Evolutionary conservation across 1,140 invertebrate genomes (phyloP).

Genomic region (Vanessa atalanta): DNA sequence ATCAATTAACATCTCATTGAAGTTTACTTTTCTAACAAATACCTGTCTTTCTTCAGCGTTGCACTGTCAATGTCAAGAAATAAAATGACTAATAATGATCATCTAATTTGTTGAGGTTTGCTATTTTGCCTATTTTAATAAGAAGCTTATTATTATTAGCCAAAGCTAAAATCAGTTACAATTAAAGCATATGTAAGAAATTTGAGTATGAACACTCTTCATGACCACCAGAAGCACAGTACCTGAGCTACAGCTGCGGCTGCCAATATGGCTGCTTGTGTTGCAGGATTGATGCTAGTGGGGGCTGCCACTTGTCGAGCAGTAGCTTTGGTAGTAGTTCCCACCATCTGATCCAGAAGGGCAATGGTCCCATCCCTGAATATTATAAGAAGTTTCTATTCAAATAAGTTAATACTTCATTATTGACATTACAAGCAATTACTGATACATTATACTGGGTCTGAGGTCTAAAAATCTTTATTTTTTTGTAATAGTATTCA

Average conservation of each 20-base stretch:
- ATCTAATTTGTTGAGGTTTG: no score
- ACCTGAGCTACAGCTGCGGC: slow-evolving; percentile 74
- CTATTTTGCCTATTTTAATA: no score
- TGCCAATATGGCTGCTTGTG: slow-evolving; percentile 73
- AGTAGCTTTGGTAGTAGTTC: slow-evolving; percentile 76
- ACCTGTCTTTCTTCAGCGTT: slow-evolving; percentile 53
- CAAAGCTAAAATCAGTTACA: no score
- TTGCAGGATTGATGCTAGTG: slow-evolving; percentile 64
- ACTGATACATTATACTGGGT: no score
- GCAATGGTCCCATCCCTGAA: slow-evolving; percentile 77
- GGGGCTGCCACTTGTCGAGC: slow-evolving; percentile 60
- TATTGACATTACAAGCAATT: no score
- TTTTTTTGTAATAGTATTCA: no score
- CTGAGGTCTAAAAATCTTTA: no score
- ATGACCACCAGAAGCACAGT: neutral
- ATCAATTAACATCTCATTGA: slow-evolving; percentile 4
- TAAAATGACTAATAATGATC: neutral
- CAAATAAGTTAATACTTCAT: no score
- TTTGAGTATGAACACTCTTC: no score
- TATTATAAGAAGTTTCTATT: no score
- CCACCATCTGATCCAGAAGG: slow-evolving; percentile 79
- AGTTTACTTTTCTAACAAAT: slow-evolving; percentile 21
- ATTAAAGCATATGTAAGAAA: no score
- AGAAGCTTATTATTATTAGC: no score
- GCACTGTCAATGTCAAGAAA: slow-evolving; percentile 33